These are phyloP conservation scores for Amphiduros pacificus DNA, from an alignment of 2,888 invertebrate genomes.

Conservation along the genomic window DNA sequence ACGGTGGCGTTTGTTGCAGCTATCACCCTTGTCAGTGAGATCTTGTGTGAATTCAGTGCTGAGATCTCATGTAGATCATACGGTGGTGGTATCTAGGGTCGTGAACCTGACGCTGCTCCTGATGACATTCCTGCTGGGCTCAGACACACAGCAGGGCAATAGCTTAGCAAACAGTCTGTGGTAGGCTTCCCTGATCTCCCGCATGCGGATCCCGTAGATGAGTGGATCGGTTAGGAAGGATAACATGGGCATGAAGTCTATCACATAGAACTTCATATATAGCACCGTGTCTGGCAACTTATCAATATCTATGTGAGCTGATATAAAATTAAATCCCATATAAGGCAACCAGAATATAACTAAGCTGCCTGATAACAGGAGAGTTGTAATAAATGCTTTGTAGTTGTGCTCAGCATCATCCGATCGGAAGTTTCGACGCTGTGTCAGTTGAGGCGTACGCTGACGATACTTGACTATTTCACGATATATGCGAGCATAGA, in stretches of 20 bases:
- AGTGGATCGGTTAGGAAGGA: conserved; percentile 34
- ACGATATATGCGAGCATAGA: conserved; percentile 33
- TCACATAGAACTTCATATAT: conserved; percentile 32
- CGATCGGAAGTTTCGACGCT: conserved; percentile 1
- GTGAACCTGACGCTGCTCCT: conserved; percentile 22
- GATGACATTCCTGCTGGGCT: conserved; percentile 1
- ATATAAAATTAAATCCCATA: conserved; percentile 32
- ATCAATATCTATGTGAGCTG: conserved; percentile 27
- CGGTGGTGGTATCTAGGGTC: conserved; percentile 20
- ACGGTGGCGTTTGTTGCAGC: too few relatives aligned
- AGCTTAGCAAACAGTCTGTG: conserved; percentile 25
- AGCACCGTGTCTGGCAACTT: conserved; percentile 22
- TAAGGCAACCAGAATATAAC: conserved; percentile 37
- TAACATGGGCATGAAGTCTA: conserved; percentile 35
- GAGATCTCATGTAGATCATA: too few relatives aligned
- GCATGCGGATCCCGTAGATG: conserved; percentile 37
- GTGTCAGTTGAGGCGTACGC: conserved; percentile 19
- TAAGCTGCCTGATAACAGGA: conserved; percentile 32
- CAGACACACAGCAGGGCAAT: conserved; percentile 24
- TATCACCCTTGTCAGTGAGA: too few relatives aligned
- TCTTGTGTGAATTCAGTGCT: too few relatives aligned
- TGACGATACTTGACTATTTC: conserved; percentile 29
- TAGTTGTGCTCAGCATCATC: conserved; percentile 32
- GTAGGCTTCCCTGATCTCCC: conserved; percentile 31
- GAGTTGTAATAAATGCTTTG: conserved; percentile 37